Conservation (phyloP, 2,888 invertebrate species). For the Gortyna flavago region DNA sequence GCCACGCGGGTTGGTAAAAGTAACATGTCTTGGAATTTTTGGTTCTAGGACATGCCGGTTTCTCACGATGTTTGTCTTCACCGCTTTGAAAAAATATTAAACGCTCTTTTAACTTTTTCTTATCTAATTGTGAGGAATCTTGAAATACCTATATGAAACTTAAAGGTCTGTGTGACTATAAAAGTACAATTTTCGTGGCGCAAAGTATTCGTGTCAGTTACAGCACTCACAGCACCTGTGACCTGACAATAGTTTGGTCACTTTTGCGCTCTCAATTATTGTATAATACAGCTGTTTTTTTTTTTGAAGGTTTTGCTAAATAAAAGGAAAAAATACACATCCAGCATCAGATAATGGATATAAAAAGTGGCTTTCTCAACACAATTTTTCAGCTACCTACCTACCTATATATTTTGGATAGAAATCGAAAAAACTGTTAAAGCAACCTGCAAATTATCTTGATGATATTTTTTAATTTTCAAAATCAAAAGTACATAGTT, state of each 20-base stretch:
- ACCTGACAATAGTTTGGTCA: background rate
- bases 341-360: no score
- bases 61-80: no score
- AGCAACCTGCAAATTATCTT: background rate
- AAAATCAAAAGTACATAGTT: background rate
- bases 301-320: no score
- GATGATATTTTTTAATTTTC: background rate
- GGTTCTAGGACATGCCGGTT: no score
- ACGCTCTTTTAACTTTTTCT: background rate
- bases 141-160: background rate
- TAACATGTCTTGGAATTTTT: no score
- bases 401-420: background rate
- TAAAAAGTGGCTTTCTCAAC: no score
- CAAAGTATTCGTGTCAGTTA: background rate
- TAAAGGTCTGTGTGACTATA: background rate
- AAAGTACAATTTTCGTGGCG: background rate
- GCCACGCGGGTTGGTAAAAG: no score
- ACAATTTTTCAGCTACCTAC: background rate
- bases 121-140: background rate
- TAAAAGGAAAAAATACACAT: no score
- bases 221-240: background rate
- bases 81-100: no score
- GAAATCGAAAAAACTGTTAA: background rate
- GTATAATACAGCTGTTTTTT: no score
- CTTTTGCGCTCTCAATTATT: no score